A percentile compares a stretch with the other conserved stretches of the same genome.
These are phyloP conservation scores for Latheticus oryzae DNA, from an alignment of 2,888 invertebrate species.

Conservation along the genomic window DNA sequence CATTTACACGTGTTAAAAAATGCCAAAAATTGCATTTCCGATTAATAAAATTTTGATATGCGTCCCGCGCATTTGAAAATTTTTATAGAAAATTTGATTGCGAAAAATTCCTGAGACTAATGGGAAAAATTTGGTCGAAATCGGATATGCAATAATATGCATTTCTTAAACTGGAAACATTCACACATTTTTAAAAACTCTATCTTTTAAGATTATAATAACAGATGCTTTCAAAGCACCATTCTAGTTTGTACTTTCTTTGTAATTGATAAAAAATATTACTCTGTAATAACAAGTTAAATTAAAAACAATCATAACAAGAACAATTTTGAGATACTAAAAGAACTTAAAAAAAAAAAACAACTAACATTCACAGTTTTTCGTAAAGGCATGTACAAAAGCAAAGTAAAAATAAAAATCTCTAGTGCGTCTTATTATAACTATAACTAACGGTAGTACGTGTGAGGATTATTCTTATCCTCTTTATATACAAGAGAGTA, in stretches of 20 bases:
- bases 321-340: slow-evolving; percentile 59
- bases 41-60: slow-evolving; percentile 54
- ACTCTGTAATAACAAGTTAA: slow-evolving; percentile 57
- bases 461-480: not conserved
- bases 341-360: slow-evolving; percentile 28
- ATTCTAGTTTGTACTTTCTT: slow-evolving; percentile 59
- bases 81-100: slow-evolving; percentile 54
- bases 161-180: slow-evolving; percentile 28
- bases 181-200: slow-evolving; percentile 37
- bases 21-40: slow-evolving; percentile 49
- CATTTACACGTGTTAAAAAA: slow-evolving; percentile 29
- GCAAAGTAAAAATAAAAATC: slow-evolving; percentile 31
- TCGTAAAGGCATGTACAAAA: slow-evolving; percentile 25
- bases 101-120: slow-evolving; percentile 55
- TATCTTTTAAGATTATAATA: slow-evolving; percentile 39
- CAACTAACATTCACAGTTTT: slow-evolving; percentile 18
- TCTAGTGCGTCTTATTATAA: slow-evolving; percentile 28
- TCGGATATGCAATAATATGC: slow-evolving; percentile 7
- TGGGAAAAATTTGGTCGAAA: slow-evolving; percentile 49
- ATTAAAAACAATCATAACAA: slow-evolving; percentile 62
- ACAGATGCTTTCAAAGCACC: slow-evolving; percentile 55
- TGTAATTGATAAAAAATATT: slow-evolving; percentile 60
- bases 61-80: slow-evolving; percentile 52
- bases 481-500: slow-evolving; percentile 17
- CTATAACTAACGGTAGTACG: slow-evolving; percentile 34